Base-by-base conservation (phyloP, 2,888 invertebrate genomes). In the Pterostichus niger region DNA sequence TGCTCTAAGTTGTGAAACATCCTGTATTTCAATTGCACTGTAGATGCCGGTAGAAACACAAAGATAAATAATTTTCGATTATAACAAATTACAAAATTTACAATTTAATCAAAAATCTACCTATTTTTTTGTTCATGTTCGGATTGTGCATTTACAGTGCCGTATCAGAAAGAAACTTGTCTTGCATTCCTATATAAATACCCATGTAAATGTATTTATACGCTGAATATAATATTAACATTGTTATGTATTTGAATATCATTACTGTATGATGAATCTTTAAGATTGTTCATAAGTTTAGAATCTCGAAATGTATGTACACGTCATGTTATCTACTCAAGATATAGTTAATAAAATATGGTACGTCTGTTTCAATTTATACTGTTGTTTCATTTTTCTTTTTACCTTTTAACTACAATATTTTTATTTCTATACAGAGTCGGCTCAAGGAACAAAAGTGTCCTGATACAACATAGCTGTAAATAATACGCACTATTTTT, bases 171-270 rank as follows among this genome's bases (percentile, higher is more conserved):
- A 44, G 24, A 44, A 10, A 13, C 71, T 71, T 31, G 13, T 64
- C 49, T 56, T 71, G 52, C 75, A 75, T 75, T 75, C 75, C 75
- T 75, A 75, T 52, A 40, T 33, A 75, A 52, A 75, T 75, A 75
- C 56, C 15, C 56, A 77, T 77, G 56, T 56, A 73, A 82, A 24
- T 82, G 82, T 82, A 75, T 82, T 82, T 82, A 82, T 82, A 82
- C 73, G 59, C 79, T 68, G 44, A 64, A 79, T 79, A 81, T 81
- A 64, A 64, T 64, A 83, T 64, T 83, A 78, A 68, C 77, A 83
- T 83, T 83, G 83, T 83, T 83, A 83, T 77, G 77, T 83, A 83
- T 75, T 82, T 83, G 54, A 83, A 77, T 83, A 77, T 83, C 77
- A 83, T 77, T 83, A 83, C 49, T 81, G 44, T 81, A 81, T 49